Evolutionary conservation across 1,140 invertebrate species (phyloP).

Genomic region (Camponotus floridanus): DNA sequence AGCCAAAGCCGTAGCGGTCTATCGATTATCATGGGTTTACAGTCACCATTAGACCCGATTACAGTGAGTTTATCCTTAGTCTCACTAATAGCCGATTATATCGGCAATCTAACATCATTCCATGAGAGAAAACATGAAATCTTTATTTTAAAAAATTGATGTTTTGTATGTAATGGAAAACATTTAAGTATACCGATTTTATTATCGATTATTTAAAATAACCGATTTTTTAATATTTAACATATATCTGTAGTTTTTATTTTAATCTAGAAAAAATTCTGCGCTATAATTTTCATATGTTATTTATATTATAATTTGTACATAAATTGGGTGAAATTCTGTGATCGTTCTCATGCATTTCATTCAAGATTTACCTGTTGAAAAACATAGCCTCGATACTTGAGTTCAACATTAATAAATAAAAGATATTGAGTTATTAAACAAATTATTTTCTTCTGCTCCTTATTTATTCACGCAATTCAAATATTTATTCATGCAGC

Average conservation of each 20-base stretch:
- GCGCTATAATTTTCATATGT: background rate
- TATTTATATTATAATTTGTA: background rate
- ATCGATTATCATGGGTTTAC: conserved; percentile 75
- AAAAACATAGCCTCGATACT: background rate
- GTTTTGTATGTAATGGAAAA: background rate
- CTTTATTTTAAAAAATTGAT: background rate
- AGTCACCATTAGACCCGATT: conserved; percentile 71
- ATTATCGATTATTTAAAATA: too few species aligned
- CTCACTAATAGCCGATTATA: conserved; percentile 6
- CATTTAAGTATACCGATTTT: background rate
- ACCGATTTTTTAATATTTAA: background rate
- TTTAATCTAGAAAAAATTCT: background rate
- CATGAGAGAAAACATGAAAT: conserved; percentile 20
- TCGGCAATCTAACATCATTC: conserved; percentile 7
- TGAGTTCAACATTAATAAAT: background rate
- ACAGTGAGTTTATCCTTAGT: conserved; percentile 18
- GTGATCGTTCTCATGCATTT: background rate
- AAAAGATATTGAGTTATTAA: background rate
- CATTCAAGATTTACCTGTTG: background rate
- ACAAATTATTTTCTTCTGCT: too few species aligned
- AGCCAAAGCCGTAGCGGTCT: conserved; percentile 62
- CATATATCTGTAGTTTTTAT: background rate
- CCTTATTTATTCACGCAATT: too few species aligned
- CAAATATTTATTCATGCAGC: too few species aligned
- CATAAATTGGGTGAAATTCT: background rate